A percentile compares a stretch with the other conserved stretches of the same genome.
These are phyloP conservation scores for Rhinolophus sinicus DNA, from an alignment of 2,113 vertebrate species.

Conservation along the genomic window DNA sequence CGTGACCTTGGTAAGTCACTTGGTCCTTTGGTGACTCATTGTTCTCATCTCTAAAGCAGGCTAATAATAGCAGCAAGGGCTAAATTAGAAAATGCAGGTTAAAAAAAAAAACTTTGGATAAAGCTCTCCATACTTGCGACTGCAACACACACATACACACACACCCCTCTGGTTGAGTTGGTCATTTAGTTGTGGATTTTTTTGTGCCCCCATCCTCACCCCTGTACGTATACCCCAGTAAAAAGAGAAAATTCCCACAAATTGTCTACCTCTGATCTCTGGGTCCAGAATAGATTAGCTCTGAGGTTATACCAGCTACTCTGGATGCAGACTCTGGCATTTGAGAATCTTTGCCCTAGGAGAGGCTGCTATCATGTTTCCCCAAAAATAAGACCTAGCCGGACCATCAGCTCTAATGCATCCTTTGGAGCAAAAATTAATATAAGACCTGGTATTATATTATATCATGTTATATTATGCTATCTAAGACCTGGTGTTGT, in stretches of 20 bases:
- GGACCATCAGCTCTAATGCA: no score
- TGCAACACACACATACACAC: background rate
- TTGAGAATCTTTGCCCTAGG: background rate
- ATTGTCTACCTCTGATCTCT: background rate
- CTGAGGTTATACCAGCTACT: background rate
- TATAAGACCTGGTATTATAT: no score
- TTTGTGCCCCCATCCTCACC: background rate
- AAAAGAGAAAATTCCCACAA: background rate
- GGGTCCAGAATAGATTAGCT: background rate
- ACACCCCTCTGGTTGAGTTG: background rate
- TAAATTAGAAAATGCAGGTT: background rate
- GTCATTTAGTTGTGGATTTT: background rate
- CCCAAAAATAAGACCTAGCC: no score
- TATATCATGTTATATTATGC: no score
- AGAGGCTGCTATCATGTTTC: background rate
- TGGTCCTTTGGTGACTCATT: background rate
- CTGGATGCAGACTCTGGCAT: background rate
- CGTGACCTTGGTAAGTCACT: background rate
- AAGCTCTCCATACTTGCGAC: background rate
- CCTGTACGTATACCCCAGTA: background rate
- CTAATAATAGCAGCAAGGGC: background rate
- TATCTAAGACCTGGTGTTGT: no score
- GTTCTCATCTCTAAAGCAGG: slow-evolving; percentile 24
- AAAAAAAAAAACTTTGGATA: background rate
- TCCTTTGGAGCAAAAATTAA: no score